A percentile compares a stretch with the other conserved stretches of the same genome.
Conservation (phyloP, 23 tunicate genomes). For the Ascidia mentula region DNA sequence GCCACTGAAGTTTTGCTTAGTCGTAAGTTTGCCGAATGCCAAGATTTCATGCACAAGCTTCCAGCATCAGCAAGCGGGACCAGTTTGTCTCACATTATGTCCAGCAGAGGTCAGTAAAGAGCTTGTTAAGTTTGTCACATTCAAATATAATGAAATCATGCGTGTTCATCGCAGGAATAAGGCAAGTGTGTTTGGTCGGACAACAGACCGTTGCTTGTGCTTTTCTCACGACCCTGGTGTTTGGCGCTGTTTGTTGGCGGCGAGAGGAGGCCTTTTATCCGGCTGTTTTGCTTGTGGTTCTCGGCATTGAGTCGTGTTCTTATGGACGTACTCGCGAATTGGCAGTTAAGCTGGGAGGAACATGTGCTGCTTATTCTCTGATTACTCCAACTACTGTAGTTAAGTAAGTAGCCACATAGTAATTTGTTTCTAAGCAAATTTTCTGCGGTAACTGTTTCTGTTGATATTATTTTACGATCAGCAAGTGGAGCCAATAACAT, state of each 20-base stretch:
- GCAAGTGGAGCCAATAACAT: too few species aligned
- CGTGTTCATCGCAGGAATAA: conserved; percentile 32
- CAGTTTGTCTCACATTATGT: conserved; percentile 44
- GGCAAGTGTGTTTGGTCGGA: conserved; percentile 54
- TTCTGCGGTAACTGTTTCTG: too few species aligned
- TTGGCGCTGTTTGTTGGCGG: conserved; percentile 62
- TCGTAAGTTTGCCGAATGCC: conserved; percentile 40
- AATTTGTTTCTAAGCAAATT: background rate
- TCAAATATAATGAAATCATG: too few species aligned
- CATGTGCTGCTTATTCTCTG: conserved; percentile 55
- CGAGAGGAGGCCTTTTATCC: conserved; percentile 56
- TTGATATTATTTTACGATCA: too few species aligned
- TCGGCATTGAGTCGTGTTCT: conserved; percentile 52
- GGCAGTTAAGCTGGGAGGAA: conserved; percentile 62
- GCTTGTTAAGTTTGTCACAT: too few species aligned
- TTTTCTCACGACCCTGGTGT: conserved; percentile 38
- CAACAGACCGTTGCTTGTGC: conserved; percentile 72
- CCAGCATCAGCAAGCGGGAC: conserved; percentile 45
- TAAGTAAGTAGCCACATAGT: conserved; percentile 22
- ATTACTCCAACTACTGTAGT: conserved; percentile 59
- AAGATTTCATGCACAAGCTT: conserved; percentile 39
- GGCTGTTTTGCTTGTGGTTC: conserved; percentile 34
- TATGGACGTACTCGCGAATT: conserved; percentile 53
- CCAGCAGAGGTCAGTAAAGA: conserved; percentile 38
- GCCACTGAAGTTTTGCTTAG: conserved; percentile 48